Percentiles rank a stretch among this genome's conserved stretches.
These are phyloP conservation scores for Sander lucioperca DNA, from an alignment of 2,113 vertebrate genomes.

Conservation along the genomic window DNA sequence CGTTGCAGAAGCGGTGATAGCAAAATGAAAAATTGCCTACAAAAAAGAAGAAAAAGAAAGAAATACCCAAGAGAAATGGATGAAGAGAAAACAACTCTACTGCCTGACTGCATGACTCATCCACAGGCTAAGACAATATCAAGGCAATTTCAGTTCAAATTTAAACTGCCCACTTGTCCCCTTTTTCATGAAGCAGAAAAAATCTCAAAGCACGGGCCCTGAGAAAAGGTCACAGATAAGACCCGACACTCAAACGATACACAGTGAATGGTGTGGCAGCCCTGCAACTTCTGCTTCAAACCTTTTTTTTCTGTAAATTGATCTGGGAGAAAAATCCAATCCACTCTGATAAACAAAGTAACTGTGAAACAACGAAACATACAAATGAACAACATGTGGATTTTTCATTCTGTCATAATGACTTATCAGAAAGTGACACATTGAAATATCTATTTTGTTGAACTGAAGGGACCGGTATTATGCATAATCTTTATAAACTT, in stretches of 20 bases:
- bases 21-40: conserved; percentile 61
- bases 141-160: conserved; percentile 81
- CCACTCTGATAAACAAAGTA: conserved; percentile 23
- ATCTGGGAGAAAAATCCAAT: conserved; percentile 23
- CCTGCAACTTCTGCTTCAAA: conserved; percentile 40
- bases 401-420: conserved; percentile 9
- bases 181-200: conserved; percentile 75
- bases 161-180: conserved; percentile 77
- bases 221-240: conserved; percentile 82
- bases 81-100: conserved; percentile 64
- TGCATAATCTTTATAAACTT: conserved; percentile 3
- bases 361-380: neutral
- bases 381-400: neutral
- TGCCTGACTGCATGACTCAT: conserved; percentile 62
- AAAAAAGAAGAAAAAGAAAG: conserved; percentile 22
- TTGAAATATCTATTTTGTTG: neutral
- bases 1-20: conserved; percentile 37
- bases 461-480: neutral
- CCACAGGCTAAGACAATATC: conserved; percentile 78
- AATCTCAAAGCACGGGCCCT: conserved; percentile 67
- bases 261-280: conserved; percentile 40
- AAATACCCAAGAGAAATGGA: conserved; percentile 53
- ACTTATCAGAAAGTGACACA: conserved; percentile 1
- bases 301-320: conserved; percentile 27
- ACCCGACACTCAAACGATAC: conserved; percentile 52